These are phyloP conservation scores for Epistrophella euchroma DNA, from an alignment of 2,888 invertebrate species.

Conservation along the genomic window DNA sequence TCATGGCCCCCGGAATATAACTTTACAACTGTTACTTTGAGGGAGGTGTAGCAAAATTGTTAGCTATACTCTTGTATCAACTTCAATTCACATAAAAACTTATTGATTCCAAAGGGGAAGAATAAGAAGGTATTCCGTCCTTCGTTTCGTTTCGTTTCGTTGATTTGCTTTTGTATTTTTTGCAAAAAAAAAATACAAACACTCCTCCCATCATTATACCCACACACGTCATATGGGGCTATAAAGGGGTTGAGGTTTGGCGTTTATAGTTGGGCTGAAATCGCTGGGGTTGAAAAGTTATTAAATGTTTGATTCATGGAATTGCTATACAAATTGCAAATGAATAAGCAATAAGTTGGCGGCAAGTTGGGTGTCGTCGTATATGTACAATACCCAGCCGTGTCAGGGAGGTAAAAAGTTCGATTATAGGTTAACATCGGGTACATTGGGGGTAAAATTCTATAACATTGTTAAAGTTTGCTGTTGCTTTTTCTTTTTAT, in stretches of 20 bases:
- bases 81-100: slow-evolving; percentile 61
- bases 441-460: neutral
- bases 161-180: slow-evolving; percentile 32
- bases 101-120: slow-evolving; percentile 54
- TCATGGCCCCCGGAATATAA: slow-evolving; percentile 45
- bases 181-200: neutral
- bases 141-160: slow-evolving; percentile 3
- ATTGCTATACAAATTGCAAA: slow-evolving; percentile 64
- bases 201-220: neutral
- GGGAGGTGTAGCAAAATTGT: neutral
- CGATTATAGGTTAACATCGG: slow-evolving; percentile 15
- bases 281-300: slow-evolving; percentile 68
- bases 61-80: slow-evolving; percentile 36
- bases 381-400: neutral
- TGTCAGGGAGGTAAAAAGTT: neutral
- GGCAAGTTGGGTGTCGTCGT: slow-evolving; percentile 25
- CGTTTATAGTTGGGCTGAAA: neutral
- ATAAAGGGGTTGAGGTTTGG: neutral
- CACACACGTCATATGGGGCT: neutral
- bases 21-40: slow-evolving; percentile 48
- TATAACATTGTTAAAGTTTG: slow-evolving; percentile 16
- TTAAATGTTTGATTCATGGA: slow-evolving; percentile 73
- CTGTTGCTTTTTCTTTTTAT: neutral
- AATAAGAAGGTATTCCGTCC: slow-evolving; percentile 10
- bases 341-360: slow-evolving; percentile 67